Evolutionary conservation across 1,140 invertebrate genomes (phyloP), one percentile per base, ranked within the genome.

Genomic region (Eupristina koningsbergeri): DNA sequence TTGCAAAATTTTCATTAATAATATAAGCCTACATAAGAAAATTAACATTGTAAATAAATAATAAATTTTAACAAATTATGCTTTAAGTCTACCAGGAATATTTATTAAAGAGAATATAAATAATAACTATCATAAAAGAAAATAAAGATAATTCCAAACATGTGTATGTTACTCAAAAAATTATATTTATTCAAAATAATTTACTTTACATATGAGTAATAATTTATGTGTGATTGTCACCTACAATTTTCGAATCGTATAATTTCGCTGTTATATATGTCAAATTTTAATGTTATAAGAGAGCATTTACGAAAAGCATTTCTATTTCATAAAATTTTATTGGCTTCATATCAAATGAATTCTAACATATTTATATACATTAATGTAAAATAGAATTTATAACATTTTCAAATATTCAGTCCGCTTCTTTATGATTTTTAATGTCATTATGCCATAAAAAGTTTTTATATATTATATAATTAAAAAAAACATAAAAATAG

Each of bases 211-310:
- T n/a, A 29, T 58, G n/a, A n/a, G n/a, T n/a, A n/a, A n/a, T n/a
- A 8, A 41, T 77, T 53, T 17, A 41, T 3, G 13, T 6, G 36
- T 8, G 11, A 64, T 45, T 64, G n/a, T n/a, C n/a, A n/a, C n/a
- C n/a, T n/a, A n/a, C n/a, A n/a, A n/a, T n/a, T n/a, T n/a, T n/a
- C n/a, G 17, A 2, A 64, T 31, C 26, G 34, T 64, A 45, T 47
- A 29, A 64, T 41, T 31, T 19, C 9, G 5, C 11, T 39, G 26
- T 31, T 13, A n/a, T 29, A 29, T 17, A 22, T 8, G 29, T 78
- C 64, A 26, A 78, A 78, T 78, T 78, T 41, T 13, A 39, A 78
- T 29, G 39, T 39, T 17, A 67, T 17, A 45, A 64, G 45, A 64
- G 39, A 19, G 61, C 26, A 34, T 79, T 22, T 29, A 31, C n/a